phyloP scores from a whole-genome alignment of 2,888 invertebrate genomes.

The Sepiola atlantica region DNA sequence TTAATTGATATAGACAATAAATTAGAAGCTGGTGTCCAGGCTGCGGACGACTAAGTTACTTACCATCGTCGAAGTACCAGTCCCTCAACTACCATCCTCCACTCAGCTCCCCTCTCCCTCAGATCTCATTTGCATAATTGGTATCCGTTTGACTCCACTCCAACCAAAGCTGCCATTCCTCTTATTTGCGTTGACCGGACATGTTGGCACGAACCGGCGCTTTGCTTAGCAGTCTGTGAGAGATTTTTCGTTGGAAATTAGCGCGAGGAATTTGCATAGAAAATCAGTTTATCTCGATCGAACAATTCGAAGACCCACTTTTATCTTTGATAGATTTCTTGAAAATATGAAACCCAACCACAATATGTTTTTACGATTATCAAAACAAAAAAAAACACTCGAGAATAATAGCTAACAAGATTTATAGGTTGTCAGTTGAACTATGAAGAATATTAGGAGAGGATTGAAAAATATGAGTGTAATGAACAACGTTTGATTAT shows the following conservation, averaged over 20 bases:
- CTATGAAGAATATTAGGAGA: no score
- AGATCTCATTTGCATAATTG: not conserved
- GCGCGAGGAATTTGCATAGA: not conserved
- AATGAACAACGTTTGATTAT: no score
- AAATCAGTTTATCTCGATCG: not conserved
- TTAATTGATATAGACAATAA: conserved; percentile 32
- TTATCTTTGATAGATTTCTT: no score
- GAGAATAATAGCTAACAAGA: no score
- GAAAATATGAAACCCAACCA: no score
- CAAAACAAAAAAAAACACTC: no score
- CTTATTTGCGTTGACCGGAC: not conserved
- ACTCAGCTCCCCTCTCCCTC: not conserved
- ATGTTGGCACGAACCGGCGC: not conserved
- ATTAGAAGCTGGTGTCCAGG: not conserved
- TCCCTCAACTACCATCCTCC: not conserved
- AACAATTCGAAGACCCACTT: not conserved
- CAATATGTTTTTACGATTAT: no score
- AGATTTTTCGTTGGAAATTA: not conserved
- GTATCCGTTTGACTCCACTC: not conserved
- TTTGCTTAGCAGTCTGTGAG: not conserved
- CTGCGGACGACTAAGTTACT: not conserved
- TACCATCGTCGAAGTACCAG: not conserved
- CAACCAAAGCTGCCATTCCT: not conserved
- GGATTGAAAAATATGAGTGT: no score
- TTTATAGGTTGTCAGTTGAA: no score